Evolutionary conservation across 2,888 invertebrate genomes (phyloP).

Genomic region (Ptychoptera contaminata): DNA sequence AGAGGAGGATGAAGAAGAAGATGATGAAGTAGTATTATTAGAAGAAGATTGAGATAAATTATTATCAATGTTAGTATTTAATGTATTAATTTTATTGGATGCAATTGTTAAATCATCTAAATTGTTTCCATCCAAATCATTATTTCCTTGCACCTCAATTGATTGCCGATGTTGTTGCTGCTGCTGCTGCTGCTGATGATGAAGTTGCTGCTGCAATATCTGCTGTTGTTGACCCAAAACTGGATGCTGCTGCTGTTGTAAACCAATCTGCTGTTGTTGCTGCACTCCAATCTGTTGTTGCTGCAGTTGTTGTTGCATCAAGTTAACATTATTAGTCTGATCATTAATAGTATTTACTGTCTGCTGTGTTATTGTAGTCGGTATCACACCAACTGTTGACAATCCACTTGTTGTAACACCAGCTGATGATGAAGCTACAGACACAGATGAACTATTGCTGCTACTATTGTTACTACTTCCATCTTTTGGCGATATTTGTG

Average conservation of each 20-base stretch:
- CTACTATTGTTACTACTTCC: slow-evolving; percentile 1
- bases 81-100: slow-evolving; percentile 15
- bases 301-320: background rate
- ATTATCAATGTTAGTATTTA: slow-evolving; percentile 16
- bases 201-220: slow-evolving; percentile 24
- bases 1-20: slow-evolving; percentile 12
- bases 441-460: background rate
- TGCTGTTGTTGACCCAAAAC: slow-evolving; percentile 1
- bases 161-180: slow-evolving; percentile 21
- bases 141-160: slow-evolving; percentile 9
- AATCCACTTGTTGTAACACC: background rate
- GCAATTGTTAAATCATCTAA: slow-evolving; percentile 12
- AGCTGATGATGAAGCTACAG: slow-evolving; percentile 2
- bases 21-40: slow-evolving; percentile 8
- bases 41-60: slow-evolving; percentile 8
- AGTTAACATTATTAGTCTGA: background rate
- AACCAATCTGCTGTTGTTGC: background rate
- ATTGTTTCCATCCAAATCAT: slow-evolving; percentile 6
- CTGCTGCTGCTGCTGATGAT: slow-evolving; percentile 22
- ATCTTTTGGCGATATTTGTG: slow-evolving; percentile 8
- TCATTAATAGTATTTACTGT: too few species aligned
- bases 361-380: too few species aligned
- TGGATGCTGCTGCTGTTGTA: background rate
- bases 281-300: slow-evolving; percentile 1
- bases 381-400: too few species aligned